Evolutionary conservation across 2,113 vertebrate genomes (phyloP).

Genomic region (Gallinago jamesoni): DNA sequence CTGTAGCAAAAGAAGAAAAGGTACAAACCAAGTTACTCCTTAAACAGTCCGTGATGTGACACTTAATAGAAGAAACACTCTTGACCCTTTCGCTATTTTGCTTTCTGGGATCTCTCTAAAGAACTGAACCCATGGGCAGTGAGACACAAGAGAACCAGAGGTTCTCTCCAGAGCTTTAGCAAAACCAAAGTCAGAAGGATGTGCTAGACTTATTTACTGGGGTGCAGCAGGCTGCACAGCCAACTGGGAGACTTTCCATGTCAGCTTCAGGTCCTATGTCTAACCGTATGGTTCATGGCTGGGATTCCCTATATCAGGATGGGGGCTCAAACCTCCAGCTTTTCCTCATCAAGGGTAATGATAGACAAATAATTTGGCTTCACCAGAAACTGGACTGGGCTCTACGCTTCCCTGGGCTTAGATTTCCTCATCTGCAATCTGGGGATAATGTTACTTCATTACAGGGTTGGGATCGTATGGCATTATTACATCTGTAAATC

Average conservation of each 20-base stretch:
- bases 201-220: not conserved
- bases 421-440: not conserved
- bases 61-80: not conserved
- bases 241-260: not conserved
- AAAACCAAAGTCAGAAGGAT: not conserved
- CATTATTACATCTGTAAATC: not conserved
- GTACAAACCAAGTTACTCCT: not conserved
- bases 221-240: not conserved
- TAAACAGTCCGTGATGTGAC: not conserved
- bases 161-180: not conserved
- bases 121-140: not conserved
- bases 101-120: not conserved
- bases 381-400: not conserved
- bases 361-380: not conserved
- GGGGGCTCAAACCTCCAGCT: not conserved
- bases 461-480: not conserved
- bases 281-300: not conserved
- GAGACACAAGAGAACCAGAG: not conserved
- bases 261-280: not conserved
- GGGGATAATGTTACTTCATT: not conserved
- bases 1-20: not conserved
- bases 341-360: not conserved
- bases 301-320: not conserved
- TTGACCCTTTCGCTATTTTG: not conserved
- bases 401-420: not conserved